Percentiles rank a stretch among this genome's conserved stretches.
phyloP scores from a whole-genome alignment of 2,113 vertebrate genomes.

The Apodemus sylvaticus region DNA sequence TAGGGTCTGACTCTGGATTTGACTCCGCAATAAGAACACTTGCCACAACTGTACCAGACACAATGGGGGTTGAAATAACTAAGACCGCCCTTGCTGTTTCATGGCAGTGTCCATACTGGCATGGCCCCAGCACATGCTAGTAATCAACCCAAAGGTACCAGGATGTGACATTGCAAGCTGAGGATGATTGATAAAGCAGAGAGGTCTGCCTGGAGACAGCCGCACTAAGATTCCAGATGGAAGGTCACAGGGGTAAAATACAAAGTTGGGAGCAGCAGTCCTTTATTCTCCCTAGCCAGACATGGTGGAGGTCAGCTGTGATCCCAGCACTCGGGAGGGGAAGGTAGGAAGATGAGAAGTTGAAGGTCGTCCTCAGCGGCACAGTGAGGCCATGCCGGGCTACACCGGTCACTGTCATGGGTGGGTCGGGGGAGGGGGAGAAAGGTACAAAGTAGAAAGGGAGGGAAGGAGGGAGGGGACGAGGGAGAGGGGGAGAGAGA shows the following conservation, averaged over 20 bases:
- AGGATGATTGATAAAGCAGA: neutral
- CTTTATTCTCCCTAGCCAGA: neutral
- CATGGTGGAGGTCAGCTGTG: neutral
- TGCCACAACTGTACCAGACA: neutral
- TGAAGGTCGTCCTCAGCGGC: neutral
- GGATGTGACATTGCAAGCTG: neutral
- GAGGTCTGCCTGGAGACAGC: neutral
- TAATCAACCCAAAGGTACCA: neutral
- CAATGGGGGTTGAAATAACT: neutral
- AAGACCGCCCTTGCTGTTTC: neutral
- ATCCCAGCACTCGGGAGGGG: neutral
- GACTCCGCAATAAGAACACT: accelerated
- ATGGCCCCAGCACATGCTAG: neutral
- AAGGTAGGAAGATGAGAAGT: neutral
- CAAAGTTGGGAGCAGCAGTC: neutral
- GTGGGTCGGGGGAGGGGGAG: neutral
- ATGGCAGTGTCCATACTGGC: neutral
- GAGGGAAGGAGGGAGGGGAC: too few relatives aligned
- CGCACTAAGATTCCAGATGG: constrained; percentile 3
- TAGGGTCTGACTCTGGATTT: neutral
- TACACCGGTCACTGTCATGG: neutral
- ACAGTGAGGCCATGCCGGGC: neutral
- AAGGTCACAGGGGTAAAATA: neutral
- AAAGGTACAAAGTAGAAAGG: neutral
- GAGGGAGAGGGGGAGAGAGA: neutral